Evolutionary conservation across 2,888 invertebrate species (phyloP).

Genomic region (Nebria brevicollis): DNA sequence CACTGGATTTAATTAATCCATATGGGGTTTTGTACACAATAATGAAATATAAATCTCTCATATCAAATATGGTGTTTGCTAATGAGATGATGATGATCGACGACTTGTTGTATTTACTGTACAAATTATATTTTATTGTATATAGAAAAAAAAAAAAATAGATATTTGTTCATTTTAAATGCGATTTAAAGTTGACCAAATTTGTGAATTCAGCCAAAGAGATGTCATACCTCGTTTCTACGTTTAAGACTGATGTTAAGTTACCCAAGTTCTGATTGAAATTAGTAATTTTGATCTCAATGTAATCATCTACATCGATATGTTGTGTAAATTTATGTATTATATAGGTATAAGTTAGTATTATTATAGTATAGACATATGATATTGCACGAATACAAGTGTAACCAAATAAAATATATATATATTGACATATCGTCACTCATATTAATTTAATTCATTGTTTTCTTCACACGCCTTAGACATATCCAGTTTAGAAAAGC

Average conservation of each 20-base stretch:
- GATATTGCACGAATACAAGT: conserved; percentile 4
- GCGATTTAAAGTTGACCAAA: background rate
- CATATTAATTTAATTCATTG: background rate
- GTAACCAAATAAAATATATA: conserved; percentile 5
- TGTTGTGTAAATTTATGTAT: conserved; percentile 22
- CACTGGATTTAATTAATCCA: background rate
- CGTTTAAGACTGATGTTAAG: conserved; percentile 33
- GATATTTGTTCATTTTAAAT: background rate
- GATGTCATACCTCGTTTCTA: conserved; percentile 30
- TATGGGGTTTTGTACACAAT: no score
- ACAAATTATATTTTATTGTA: background rate
- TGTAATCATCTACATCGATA: background rate
- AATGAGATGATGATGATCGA: background rate
- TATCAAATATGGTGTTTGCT: no score
- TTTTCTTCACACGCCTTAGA: background rate
- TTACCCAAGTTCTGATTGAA: conserved; percentile 21
- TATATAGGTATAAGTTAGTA: background rate
- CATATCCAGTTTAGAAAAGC: no score
- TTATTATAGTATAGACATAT: background rate
- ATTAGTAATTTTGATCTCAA: conserved; percentile 36
- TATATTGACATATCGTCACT: conserved; percentile 2
- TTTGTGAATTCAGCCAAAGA: conserved; percentile 35
- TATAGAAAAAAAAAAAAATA: background rate
- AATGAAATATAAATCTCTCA: no score
- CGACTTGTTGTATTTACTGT: background rate